These are phyloP conservation scores for Auanema freiburgensis DNA, from an alignment of 2,888 invertebrate genomes.

Conservation along the genomic window DNA sequence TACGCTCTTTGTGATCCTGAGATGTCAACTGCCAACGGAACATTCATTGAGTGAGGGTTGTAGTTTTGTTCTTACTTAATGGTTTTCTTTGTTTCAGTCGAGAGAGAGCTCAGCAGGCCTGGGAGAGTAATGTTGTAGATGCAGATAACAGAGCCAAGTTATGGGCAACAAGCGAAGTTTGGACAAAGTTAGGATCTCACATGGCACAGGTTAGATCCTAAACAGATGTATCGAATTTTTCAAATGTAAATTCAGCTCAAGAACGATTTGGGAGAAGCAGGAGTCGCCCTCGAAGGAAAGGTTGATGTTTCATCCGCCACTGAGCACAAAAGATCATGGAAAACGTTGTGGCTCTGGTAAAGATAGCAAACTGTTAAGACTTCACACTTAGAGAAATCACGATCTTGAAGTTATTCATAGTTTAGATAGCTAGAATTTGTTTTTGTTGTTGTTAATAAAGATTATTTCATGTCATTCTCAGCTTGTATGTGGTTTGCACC, in stretches of 20 bases:
- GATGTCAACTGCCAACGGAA: constrained; percentile 40
- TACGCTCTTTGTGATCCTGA: constrained; percentile 58
- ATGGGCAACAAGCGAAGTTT: constrained; percentile 51
- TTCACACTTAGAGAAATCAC: too few relatives aligned
- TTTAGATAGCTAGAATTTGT: constrained; percentile 6
- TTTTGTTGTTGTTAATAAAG: constrained; percentile 14
- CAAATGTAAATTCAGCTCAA: constrained; percentile 24
- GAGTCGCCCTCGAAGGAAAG: constrained; percentile 19
- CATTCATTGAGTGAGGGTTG: constrained; percentile 59
- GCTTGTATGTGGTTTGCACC: not conserved
- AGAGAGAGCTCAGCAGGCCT: constrained; percentile 45
- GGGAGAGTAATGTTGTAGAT: constrained; percentile 51
- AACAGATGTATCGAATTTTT: not conserved
- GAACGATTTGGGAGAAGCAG: constrained; percentile 37
- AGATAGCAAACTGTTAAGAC: too few relatives aligned
- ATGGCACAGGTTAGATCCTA: constrained; percentile 19
- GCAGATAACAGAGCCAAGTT: constrained; percentile 38
- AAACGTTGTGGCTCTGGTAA: constrained; percentile 10
- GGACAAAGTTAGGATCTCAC: constrained; percentile 34
- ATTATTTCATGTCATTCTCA: not conserved
- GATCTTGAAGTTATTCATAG: too few relatives aligned
- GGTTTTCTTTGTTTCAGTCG: constrained; percentile 43
- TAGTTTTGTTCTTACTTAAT: constrained; percentile 10
- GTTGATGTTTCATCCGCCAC: constrained; percentile 5
- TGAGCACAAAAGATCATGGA: constrained; percentile 12